Base-by-base conservation (phyloP, 1,140 invertebrate species). In the Cydia splendana region DNA sequence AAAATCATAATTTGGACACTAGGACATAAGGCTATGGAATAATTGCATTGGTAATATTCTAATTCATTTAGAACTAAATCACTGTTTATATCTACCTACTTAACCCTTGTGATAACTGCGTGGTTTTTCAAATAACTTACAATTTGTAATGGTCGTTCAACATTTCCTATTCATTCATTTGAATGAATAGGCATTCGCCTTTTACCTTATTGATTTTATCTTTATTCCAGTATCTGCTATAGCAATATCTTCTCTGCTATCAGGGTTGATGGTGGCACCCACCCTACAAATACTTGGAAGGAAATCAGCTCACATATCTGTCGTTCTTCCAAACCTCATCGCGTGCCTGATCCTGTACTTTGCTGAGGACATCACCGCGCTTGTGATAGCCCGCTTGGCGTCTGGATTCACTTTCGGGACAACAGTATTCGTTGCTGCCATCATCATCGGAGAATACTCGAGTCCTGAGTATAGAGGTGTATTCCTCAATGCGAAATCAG, bases 391-490 rank as follows among this genome's bases (percentile, higher is more conserved):
- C 67, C 15, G 67, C 6, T 10, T 71, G 30, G 30, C n/a, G 4
- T 38, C 30, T 24, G 67, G 67, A 34, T 71, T 71, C 34, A 71
- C 30, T 6, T 38, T 42, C 18, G 67, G 67, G 34, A 4, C 67
- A 9, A 18, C 67, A 6, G 45, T 71, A 18, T 4, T 45, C 38
- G 74, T 79, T 30, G 74, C 69, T 20, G 76, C 71, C 18, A 79
- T 79, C 20, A 42, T 76, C 24, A 75, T 76, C n/a, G 69, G 67
- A 28, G 78, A 79, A 69, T 79, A 79, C 24, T 76, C 75, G 7
- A 71, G 76, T 74, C 78, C 75, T 1, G 74, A 79, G 38, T 34
- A 76, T 9, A 65, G 78, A 42, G 78, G 78, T 2, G 76, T 79
- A 15, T 79, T 79, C 18, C 53, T 79, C 13, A 75, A 53, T 13